Base-by-base conservation (phyloP, 2,888 invertebrate species). In the Schizaphis graminum region DNA sequence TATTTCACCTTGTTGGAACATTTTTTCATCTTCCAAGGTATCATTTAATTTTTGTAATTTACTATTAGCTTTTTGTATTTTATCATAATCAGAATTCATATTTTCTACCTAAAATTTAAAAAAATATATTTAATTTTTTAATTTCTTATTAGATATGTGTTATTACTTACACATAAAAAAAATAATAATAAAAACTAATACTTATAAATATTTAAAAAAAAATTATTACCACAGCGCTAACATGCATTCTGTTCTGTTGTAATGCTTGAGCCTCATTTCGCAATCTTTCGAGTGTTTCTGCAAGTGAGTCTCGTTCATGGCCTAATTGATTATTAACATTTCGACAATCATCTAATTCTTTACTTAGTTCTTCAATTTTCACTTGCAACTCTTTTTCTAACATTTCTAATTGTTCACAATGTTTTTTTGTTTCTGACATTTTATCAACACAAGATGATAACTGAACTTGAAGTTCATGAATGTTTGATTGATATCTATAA, bases 401-500 rank as follows among this genome's bases (percentile, higher is more conserved):
- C 44, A 94, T 13, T 91, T 94, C 94, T 16, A 94, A 44, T 44
- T 94, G 94, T 91, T 94, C 94, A 86, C 94, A 94, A 87, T 94
- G 94, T 87, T 94, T 94, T 94, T 94, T 94, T 49, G 94, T 94
- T 53, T 94, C 94, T n/a, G 94, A 94, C 90, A 94, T 94, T 94
- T 94, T 91, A 86, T 94, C 91, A 47, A 94, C 94, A 86, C 94
- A 90, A 47, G 89, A 92, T 90, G 91, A 94, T 94, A 89, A 92
- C 95, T 95, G 95, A 96, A 98, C 98, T 97, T 98, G 98, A 95
- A 98, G 96, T 96, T 99, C 98, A 95, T 98, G 98, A 96, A 99
- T 98, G 95, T 98, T 97, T 95, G 99, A 97, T 96, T 99, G 99
- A 95, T 99, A 98, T 96, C 98, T 99, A 96, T 98, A 98, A 87